These are phyloP conservation scores for Magallana nippona DNA, from an alignment of 2,888 invertebrate species.

Conservation along the genomic window DNA sequence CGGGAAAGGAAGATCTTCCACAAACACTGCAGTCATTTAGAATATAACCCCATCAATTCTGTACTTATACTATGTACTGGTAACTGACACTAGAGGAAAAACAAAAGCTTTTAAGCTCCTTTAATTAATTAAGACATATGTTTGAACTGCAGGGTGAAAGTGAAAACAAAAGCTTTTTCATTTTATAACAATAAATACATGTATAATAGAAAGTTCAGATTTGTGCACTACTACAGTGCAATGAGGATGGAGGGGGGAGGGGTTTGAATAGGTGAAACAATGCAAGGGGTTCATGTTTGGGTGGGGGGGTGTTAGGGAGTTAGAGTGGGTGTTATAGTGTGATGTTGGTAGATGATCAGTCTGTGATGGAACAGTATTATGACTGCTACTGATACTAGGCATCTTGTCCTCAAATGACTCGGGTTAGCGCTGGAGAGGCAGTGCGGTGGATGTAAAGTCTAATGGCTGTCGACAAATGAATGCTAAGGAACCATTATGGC, in stretches of 20 bases:
- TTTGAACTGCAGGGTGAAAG: neutral
- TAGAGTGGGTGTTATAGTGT: too few relatives aligned
- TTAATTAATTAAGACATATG: neutral
- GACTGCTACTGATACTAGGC: neutral
- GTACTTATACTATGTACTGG: neutral
- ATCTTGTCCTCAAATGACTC: constrained; percentile 1
- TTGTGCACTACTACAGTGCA: too few relatives aligned
- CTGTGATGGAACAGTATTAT: neutral
- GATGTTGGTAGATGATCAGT: neutral
- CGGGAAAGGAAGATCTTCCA: too few relatives aligned
- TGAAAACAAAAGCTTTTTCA: neutral
- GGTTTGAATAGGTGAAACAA: too few relatives aligned
- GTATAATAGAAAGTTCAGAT: too few relatives aligned
- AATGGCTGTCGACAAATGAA: constrained; percentile 25
- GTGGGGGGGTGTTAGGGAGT: too few relatives aligned
- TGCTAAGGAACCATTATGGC: constrained; percentile 27
- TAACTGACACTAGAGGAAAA: neutral
- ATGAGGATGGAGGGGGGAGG: too few relatives aligned
- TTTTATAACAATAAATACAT: neutral
- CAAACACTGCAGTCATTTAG: neutral
- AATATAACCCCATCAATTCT: neutral
- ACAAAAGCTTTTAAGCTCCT: constrained; percentile 22
- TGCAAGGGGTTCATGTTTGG: too few relatives aligned
- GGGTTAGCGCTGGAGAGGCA: too few relatives aligned
- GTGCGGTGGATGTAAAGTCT: neutral